Evolutionary conservation across 2,888 invertebrate genomes (phyloP), one percentile per base, ranked within the genome.

Genomic region (Cancer borealis): DNA sequence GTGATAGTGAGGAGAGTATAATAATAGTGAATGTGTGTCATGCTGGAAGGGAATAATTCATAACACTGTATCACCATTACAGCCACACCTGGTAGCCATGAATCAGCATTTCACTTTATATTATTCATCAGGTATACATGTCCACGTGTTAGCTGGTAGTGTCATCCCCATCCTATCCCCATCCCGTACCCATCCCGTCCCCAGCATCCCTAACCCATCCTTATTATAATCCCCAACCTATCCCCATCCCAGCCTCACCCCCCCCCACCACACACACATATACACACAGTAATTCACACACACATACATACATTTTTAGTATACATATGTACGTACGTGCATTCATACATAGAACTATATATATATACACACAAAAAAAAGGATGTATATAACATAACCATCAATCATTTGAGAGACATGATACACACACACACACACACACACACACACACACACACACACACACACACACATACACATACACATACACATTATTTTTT

Each of bases 91-190:
- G 66, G n/a, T 4, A 66, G 4, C n/a, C 66, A 21, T 66, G 66
- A 66, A 66, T 66, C 66, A 66, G n/a, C 66, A n/a, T 66, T 66
- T 66, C n/a, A 6, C n/a, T 66, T 66, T n/a, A 66, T n/a, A 66
- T n/a, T 66, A 66, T 21, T 66, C n/a, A 66, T n/a, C n/a, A 66
- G 66, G 66, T 66, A 66, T 66, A n/a, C n/a, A n/a, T 66, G 66
- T 66, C n/a, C n/a, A 21, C n/a, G 66, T 66, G 66, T 66, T n/a
- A 66, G n/a, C 66, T 21, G 66, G 6, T 2, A 5, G n/a, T 66
- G 66, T 66, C 66, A 21, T 6, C 6, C n/a, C 66, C 5, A 21
- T n/a, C 8, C n/a, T 3, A 5, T 66, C n/a, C 66, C n/a, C 6
- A n/a, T 66, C n/a, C n/a, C 39, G 39, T 39, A 0, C 39, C 39